Evolutionary conservation across 2,888 invertebrate genomes (phyloP).

Genomic region (Galerucella calmariensis): DNA sequence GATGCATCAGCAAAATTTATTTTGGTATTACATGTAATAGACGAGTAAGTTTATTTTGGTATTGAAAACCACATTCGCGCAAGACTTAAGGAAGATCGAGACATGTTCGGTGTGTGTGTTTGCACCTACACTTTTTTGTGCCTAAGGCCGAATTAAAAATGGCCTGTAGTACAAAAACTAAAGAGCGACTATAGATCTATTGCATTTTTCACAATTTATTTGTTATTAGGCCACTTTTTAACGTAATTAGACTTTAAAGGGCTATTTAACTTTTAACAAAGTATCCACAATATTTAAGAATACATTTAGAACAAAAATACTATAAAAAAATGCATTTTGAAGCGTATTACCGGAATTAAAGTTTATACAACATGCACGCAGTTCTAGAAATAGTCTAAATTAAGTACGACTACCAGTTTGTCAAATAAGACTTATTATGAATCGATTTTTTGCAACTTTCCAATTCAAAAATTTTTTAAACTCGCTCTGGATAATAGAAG

Average conservation of each 20-base stretch:
- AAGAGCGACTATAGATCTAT: conserved; percentile 59
- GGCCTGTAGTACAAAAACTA: conserved; percentile 54
- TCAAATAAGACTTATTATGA: too few species aligned
- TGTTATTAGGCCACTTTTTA: conserved; percentile 59
- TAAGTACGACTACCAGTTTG: too few species aligned
- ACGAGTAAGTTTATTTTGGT: conserved; percentile 60
- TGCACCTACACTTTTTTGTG: conserved; percentile 55
- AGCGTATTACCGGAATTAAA: background rate
- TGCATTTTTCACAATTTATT: conserved; percentile 51
- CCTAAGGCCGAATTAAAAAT: conserved; percentile 54
- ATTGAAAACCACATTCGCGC: conserved; percentile 62
- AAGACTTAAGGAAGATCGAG: conserved; percentile 64
- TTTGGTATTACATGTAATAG: conserved; percentile 63
- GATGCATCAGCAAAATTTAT: conserved; percentile 61
- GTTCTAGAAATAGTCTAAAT: too few species aligned
- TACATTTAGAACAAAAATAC: too few species aligned
- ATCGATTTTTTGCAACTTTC: too few species aligned
- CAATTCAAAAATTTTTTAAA: too few species aligned
- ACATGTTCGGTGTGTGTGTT: conserved; percentile 60
- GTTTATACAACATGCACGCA: too few species aligned
- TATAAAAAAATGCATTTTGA: background rate
- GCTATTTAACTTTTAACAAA: conserved; percentile 20
- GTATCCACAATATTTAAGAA: background rate
- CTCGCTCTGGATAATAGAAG: too few species aligned
- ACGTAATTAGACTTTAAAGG: conserved; percentile 38